A percentile compares a stretch with the other conserved stretches of the same genome.
Conservation (phyloP, 2,888 invertebrate genomes). For the Sphinx pinastri region DNA sequence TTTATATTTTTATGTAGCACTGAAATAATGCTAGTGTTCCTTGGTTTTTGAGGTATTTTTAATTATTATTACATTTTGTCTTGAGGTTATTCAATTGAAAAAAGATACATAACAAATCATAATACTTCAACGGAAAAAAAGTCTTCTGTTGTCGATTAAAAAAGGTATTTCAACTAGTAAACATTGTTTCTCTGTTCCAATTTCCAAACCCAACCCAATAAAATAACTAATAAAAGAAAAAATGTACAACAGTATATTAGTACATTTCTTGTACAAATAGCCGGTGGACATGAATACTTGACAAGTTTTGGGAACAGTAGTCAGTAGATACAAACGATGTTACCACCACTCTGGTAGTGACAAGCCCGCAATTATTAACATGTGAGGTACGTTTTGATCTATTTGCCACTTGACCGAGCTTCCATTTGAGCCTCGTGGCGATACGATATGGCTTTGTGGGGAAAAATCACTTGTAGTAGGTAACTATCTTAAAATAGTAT, state of each 20-base stretch:
- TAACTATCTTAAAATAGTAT: too few species aligned
- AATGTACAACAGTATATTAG: neutral
- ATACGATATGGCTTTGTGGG: neutral
- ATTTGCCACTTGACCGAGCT: conserved; percentile 6
- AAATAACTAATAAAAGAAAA: conserved; percentile 7
- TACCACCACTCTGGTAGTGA: neutral
- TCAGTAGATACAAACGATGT: neutral
- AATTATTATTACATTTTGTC: too few species aligned
- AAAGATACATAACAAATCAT: too few species aligned
- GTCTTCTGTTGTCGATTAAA: too few species aligned
- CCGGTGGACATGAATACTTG: neutral
- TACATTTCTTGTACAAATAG: conserved; percentile 10
- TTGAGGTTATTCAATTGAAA: too few species aligned
- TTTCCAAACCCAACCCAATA: neutral
- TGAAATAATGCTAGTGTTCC: too few species aligned
- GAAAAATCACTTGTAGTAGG: too few species aligned
- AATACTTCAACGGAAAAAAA: too few species aligned
- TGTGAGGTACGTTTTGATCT: neutral
- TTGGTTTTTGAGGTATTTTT: too few species aligned
- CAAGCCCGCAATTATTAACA: neutral
- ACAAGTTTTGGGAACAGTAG: neutral
- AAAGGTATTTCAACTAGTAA: too few species aligned
- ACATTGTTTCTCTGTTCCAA: neutral
- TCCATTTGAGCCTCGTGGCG: neutral
- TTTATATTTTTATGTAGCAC: too few species aligned